Conservation (phyloP, 2,113 vertebrate genomes). For the Telmatochromis sp. region DNA sequence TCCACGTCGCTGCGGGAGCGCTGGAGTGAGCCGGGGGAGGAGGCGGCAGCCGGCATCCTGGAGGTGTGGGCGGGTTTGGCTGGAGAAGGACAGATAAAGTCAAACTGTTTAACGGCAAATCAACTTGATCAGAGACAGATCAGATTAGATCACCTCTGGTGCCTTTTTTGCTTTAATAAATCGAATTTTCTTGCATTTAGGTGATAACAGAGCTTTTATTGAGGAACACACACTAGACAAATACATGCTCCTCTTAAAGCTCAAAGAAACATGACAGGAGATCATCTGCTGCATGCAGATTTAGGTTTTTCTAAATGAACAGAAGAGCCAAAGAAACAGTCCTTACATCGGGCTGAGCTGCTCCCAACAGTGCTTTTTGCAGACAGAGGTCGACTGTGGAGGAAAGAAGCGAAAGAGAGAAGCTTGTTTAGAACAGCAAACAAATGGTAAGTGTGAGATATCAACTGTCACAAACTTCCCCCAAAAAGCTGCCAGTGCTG, state of each 20-base stretch:
- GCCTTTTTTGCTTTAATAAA: neutral
- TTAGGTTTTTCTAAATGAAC: neutral
- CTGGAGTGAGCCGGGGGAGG: constrained; percentile 74
- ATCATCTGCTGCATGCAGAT: neutral
- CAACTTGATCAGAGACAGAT: neutral
- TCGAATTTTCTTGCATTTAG: neutral
- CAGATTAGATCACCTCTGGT: neutral
- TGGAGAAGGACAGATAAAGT: neutral
- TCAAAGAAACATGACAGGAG: neutral
- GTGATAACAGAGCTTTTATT: neutral
- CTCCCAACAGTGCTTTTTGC: constrained; percentile 37
- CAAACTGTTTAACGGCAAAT: neutral
- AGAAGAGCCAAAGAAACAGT: neutral
- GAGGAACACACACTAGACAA: neutral
- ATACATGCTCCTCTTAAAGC: neutral
- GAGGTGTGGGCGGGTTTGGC: constrained; percentile 55
- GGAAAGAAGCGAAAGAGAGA: neutral
- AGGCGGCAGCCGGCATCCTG: constrained; percentile 37
- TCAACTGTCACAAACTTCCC: neutral
- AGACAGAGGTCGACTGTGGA: constrained; percentile 49
- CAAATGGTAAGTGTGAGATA: neutral
- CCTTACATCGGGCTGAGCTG: constrained; percentile 43
- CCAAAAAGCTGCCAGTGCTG: neutral
- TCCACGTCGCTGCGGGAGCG: constrained; percentile 92
- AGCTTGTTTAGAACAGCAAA: neutral